Evolutionary conservation across 2,888 invertebrate species (phyloP).

Genomic region (Andrena trimmerana): DNA sequence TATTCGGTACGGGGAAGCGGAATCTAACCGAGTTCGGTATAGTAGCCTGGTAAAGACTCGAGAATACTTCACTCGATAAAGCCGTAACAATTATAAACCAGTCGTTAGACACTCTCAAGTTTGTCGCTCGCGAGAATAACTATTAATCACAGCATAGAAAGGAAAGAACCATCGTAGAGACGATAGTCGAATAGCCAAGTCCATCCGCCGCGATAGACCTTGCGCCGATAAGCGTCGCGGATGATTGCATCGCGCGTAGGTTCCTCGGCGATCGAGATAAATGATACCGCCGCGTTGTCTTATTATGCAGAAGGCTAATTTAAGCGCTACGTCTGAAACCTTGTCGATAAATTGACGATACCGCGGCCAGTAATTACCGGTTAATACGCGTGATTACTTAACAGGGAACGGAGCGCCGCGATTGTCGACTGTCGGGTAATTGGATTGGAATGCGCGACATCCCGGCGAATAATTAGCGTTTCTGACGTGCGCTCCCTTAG

Average conservation of each 20-base stretch:
- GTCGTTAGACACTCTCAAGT: neutral
- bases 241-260: conserved; percentile 54
- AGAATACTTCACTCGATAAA: neutral
- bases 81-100: neutral
- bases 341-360: conserved; percentile 62
- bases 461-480: conserved; percentile 46
- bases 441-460: conserved; percentile 57
- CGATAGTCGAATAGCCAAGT: conserved; percentile 44
- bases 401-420: conserved; percentile 22
- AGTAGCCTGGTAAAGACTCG: too few relatives aligned
- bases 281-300: conserved; percentile 58
- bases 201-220: conserved; percentile 18
- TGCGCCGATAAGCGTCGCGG: conserved; percentile 39
- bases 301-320: conserved; percentile 65
- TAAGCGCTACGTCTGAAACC: conserved; percentile 51
- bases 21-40: too few relatives aligned
- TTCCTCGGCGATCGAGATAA: conserved; percentile 57
- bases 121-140: conserved; percentile 6
- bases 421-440: conserved; percentile 61
- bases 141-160: conserved; percentile 31
- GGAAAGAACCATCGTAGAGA: conserved; percentile 30
- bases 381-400: conserved; percentile 66
- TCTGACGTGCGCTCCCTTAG: conserved; percentile 17
- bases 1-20: neutral
- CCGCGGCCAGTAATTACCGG: conserved; percentile 56